Conservation (phyloP, 2,797 vertebrate genomes). For the Dicrostonyx torquatus region DNA sequence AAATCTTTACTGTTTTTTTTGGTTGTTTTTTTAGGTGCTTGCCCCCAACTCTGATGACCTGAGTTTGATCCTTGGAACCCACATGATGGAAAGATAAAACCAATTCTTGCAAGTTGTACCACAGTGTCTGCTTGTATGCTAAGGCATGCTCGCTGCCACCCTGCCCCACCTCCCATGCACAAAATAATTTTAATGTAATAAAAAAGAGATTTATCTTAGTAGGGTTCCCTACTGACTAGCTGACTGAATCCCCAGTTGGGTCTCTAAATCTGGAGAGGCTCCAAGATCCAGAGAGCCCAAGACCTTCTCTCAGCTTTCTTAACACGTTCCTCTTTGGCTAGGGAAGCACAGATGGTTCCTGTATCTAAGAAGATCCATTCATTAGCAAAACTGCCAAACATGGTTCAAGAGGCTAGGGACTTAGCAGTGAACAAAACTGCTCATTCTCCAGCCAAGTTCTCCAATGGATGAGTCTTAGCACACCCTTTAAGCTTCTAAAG, state of each 20-base stretch:
- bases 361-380: slow-evolving; percentile 27
- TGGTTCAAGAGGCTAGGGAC: neutral
- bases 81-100: neutral
- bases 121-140: neutral
- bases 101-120: neutral
- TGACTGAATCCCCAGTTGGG: neutral
- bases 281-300: neutral
- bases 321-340: neutral
- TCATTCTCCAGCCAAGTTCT: neutral
- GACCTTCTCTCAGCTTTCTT: neutral
- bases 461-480: neutral
- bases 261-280: neutral
- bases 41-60: neutral
- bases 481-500: neutral
- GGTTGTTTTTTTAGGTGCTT: neutral
- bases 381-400: neutral
- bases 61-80: neutral
- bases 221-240: neutral
- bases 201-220: neutral
- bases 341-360: neutral
- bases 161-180: neutral
- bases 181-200: neutral
- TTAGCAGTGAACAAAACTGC: neutral
- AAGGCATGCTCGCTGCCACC: too few species aligned
- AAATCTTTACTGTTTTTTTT: slow-evolving; percentile 7